Evolutionary conservation across 2,797 vertebrate genomes (phyloP).

Genomic region (Karalla daura): DNA sequence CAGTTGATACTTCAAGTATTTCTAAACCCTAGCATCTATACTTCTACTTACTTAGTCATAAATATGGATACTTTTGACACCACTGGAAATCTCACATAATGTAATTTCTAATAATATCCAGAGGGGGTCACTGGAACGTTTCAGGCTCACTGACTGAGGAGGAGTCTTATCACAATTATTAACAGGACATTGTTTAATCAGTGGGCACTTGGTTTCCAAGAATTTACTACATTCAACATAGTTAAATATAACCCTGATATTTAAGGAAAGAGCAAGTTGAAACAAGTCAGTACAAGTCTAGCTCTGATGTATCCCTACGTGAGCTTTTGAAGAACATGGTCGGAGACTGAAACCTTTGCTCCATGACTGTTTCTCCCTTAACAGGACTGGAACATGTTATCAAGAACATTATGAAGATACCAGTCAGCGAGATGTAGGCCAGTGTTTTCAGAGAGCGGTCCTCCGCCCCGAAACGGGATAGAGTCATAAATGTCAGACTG

Average conservation of each 20-base stretch:
- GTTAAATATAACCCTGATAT: background rate
- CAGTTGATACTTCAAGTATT: no score
- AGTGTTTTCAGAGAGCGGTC: conserved; percentile 7
- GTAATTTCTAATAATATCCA: conserved; percentile 28
- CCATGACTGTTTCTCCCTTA: conserved; percentile 15
- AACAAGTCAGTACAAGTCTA: background rate
- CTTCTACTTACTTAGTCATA: no score
- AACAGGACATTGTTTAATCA: background rate
- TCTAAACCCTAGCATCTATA: no score
- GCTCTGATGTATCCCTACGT: background rate
- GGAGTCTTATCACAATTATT: no score
- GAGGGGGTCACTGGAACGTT: conserved; percentile 34
- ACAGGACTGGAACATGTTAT: conserved; percentile 56
- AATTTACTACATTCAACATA: background rate
- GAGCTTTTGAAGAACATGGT: conserved; percentile 1
- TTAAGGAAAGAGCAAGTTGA: background rate
- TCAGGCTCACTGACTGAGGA: background rate
- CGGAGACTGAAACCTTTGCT: conserved; percentile 55
- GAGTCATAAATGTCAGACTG: background rate
- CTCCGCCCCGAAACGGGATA: background rate
- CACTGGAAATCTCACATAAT: background rate
- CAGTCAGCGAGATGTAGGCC: conserved; percentile 14
- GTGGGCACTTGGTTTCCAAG: background rate
- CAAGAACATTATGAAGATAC: conserved; percentile 39
- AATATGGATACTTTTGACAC: no score